Base-by-base conservation (phyloP, 2,888 invertebrate species). In the Pedicia rivosa region DNA sequence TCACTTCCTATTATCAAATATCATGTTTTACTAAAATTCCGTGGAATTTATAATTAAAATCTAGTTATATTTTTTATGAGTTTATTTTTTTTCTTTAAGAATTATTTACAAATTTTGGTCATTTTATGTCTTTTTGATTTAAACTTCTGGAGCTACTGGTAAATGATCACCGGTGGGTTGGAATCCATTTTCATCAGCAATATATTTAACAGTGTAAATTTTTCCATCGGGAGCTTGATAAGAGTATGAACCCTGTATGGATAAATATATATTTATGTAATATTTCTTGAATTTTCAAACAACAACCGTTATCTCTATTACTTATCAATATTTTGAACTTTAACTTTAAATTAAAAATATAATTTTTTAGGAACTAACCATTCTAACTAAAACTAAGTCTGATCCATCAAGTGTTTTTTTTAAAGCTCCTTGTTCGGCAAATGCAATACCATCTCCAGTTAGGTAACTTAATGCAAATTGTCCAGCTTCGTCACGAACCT, bases 381-480 rank as follows among this genome's bases (percentile, higher is more conserved):
- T 27, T 28, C 30, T 40, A 1, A 37, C 41, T 14, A 39, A 35
- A 36, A 43, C 34, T 14, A 40, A 28, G 5, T 25, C 36, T 4
- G 38, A 40, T 37, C 41, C 40, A 14, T 39, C 37, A 3, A 27
- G 30, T 16, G 34, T 38, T 12, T 30, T 26, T 15, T 34, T 31
- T 2, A 43, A 32, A 12, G 41, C 16, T 15, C 44, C 44, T 29
- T 43, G 44, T 29, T 44, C 43, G 19, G 39, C 39, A n/a, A 34
- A 27, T 14, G 44, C 38, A 8, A 34, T 33, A 5, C 41, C 39
- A 20, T 41, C 25, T 6, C 27, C 36, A 2, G 39, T 39, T 5
- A 36, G n/a, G 25, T 37, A 44, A 14, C 37, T 42, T n/a, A 38
- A 32, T 3, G 44, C 27, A 34, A 38, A 44, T 39, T 44, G 44